Evolutionary conservation across 2,113 vertebrate species (phyloP), one percentile per base, ranked within the genome.

Genomic region (Aegotheles bennettii): DNA sequence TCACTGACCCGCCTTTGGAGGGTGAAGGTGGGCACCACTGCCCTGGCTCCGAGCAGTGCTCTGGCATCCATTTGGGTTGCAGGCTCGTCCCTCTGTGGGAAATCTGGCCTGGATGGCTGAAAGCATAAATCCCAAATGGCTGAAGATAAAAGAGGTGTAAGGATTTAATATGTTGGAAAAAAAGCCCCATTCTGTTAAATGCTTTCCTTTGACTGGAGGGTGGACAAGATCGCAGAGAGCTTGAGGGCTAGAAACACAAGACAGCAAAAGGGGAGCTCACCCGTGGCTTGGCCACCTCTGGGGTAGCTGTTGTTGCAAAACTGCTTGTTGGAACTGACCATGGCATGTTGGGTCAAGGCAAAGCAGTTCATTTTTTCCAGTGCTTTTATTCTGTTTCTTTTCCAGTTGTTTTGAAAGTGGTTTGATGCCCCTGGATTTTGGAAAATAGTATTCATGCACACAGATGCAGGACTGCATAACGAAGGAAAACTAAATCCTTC

Each of bases 331-430:
- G 57, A 43, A 51, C 53, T 51, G 50, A 42, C 7, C 17, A 10
- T n/a, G 51, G 61, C 53, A 13, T 7, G 2, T 1, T 67, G 48
- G 53, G 50, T 85, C 77, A 87, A 42, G 33, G 67, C 31, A 79
- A 33, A 69, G 42, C 51, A 28, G 38, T 40, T 93, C 1, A 4
- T 76, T 93, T 92, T 51, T 89, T 56, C 47, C 35, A 76, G 36
- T 40, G n/a, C 35, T 54, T 68, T 76, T 71, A 60, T 63, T 82
- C 8, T 84, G 33, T 67, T 90, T 83, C 53, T n/a, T 83, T 94
- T 60, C 40, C 67, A 71, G 67, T 85, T 78, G 47, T 83, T 96
- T 85, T 67, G 67, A 93, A 92, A 90, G 12, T 35, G 42, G 10
- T 96, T 81, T 36, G 56, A 78, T 87, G 51, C 45, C 14, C 18